Evolutionary conservation across 2,888 invertebrate genomes (phyloP).

Genomic region (Dasysyrphus tricinctus): DNA sequence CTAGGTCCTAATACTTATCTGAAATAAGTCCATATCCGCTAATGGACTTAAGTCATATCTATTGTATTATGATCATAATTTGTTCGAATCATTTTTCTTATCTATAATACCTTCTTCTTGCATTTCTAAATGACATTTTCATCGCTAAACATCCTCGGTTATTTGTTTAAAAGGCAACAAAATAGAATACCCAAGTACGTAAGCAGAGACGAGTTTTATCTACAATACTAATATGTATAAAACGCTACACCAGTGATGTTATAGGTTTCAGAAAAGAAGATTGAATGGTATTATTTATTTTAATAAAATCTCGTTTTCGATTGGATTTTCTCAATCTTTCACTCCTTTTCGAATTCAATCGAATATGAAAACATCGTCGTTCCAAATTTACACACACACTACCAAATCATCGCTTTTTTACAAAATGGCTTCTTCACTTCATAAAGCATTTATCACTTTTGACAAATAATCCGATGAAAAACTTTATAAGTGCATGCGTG

Average conservation of each 20-base stretch:
- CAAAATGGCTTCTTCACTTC: too few species aligned
- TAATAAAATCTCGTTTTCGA: too few species aligned
- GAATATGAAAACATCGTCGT: too few species aligned
- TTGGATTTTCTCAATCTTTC: too few species aligned
- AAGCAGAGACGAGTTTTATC: neutral
- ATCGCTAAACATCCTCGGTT: neutral
- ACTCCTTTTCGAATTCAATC: too few species aligned
- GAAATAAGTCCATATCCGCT: neutral
- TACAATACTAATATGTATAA: neutral
- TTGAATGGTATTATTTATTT: too few species aligned
- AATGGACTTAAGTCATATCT: neutral
- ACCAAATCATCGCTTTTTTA: too few species aligned
- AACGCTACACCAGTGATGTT: conserved; percentile 5
- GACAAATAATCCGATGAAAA: too few species aligned
- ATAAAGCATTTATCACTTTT: too few species aligned
- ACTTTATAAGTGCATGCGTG: too few species aligned
- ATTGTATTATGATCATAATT: neutral
- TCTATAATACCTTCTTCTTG: neutral
- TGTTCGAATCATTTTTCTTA: neutral
- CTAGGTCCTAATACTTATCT: neutral
- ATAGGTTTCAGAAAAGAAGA: neutral
- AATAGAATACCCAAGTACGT: neutral
- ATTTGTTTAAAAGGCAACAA: neutral
- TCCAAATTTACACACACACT: too few species aligned
- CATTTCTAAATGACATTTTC: neutral